These are phyloP conservation scores for Ctenodactylus gundi DNA, from an alignment of 2,113 vertebrate species.

Conservation along the genomic window DNA sequence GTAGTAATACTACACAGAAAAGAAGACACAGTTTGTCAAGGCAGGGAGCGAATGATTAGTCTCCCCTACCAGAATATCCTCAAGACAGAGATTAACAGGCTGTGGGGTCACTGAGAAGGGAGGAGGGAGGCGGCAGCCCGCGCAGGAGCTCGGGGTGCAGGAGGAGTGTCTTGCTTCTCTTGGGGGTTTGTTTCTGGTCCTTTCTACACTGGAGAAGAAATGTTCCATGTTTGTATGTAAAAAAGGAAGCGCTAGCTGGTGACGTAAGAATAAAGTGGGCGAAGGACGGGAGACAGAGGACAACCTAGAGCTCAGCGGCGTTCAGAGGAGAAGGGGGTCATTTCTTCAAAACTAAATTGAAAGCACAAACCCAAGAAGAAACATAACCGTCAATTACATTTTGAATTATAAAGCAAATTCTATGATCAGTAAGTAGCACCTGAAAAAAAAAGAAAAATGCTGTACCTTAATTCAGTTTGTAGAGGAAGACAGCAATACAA, in stretches of 20 bases:
- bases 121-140: background rate
- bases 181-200: background rate
- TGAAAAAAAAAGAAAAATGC: constrained; percentile 41
- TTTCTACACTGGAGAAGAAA: constrained; percentile 10
- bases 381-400: background rate
- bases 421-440: constrained; percentile 45
- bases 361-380: background rate
- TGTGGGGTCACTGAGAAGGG: background rate
- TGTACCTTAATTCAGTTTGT: background rate
- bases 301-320: background rate
- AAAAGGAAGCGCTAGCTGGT: background rate
- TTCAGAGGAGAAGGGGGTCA: background rate
- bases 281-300: background rate
- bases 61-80: too few relatives aligned
- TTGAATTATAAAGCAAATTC: constrained; percentile 37
- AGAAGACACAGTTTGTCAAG: background rate
- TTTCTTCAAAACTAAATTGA: background rate
- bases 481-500: background rate
- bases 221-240: background rate
- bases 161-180: background rate
- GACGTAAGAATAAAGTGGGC: background rate
- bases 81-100: background rate
- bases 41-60: background rate
- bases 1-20: background rate
- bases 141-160: background rate